Base-by-base conservation (phyloP, 2,888 invertebrate genomes). In the Ischnura elegans region DNA sequence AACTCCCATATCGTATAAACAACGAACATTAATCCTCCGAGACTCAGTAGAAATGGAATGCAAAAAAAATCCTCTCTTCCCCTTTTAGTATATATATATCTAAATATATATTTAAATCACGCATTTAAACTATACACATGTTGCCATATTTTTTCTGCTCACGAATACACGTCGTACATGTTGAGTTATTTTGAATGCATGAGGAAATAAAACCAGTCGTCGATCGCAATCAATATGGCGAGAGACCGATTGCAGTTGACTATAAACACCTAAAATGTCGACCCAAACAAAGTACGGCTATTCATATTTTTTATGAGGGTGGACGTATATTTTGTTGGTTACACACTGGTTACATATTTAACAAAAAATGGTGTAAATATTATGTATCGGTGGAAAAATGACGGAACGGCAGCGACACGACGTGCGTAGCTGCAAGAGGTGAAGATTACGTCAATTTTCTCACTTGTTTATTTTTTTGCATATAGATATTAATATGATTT, bases 381-480 rank as follows among this genome's bases (percentile, higher is more conserved):
- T 21, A 86, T 90, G 61, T 90, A 61, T 66, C 61, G 66, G 61
- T 66, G 55, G 55, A 90, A 90, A 90, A 61, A 61, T 61, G 61
- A 61, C 90, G n/a, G 16, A 29, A 45, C 13, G 21, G 61, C 90
- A 46, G 46, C 86, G 46, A 86, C 43, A 61, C 36, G 29, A 43
- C 61, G 90, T 55, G 61, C 19, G 43, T 61, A 36, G 42, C 90
- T 43, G 36, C 43, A 66, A 13, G 43, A 90, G 55, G 43, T 66
- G 55, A 90, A 90, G 90, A 43, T 45, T 43, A 90, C 61, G 90
- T 90, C 90, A 90, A 90, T 90, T 90, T 90, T 90, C 90, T 90
- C 61, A 90, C 61, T 90, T 90, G 90, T 90, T 90, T 90, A 90
- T 90, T 90, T 90, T n/a, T 90, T 90, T 90, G 90, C 90, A 90